A percentile compares a stretch with the other conserved stretches of the same genome.
Conservation (phyloP, 2,797 vertebrate genomes). For the Perodicticus potto region DNA sequence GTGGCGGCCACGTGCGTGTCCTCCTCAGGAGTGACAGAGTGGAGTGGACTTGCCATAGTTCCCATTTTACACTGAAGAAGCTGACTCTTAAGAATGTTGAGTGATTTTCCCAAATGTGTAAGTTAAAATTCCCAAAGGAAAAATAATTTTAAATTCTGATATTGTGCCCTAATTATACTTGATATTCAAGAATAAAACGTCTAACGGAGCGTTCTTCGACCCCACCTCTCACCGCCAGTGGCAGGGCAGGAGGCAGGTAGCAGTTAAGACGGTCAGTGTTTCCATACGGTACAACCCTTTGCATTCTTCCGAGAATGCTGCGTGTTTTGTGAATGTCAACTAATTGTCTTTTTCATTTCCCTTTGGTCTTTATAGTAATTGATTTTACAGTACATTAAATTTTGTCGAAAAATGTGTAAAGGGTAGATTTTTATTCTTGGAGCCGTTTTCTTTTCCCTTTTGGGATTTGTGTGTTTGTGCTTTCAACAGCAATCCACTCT, state of each 20-base stretch:
- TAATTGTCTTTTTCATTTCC: constrained; percentile 52
- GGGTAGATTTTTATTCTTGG: not conserved
- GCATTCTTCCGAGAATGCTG: constrained; percentile 9
- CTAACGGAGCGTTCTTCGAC: not conserved
- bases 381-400: constrained; percentile 54
- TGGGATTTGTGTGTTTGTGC: not conserved
- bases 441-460: not conserved
- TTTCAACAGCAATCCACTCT: not conserved
- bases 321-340: not conserved
- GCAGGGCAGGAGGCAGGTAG: not conserved
- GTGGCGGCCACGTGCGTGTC: not conserved
- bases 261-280: constrained; percentile 30
- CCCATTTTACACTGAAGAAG: not conserved
- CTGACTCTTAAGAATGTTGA: not conserved
- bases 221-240: not conserved
- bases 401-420: not conserved
- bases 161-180: not conserved
- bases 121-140: constrained; percentile 15
- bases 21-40: not conserved
- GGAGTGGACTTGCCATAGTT: not conserved
- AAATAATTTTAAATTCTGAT: constrained; percentile 24
- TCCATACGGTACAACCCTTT: not conserved
- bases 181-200: constrained; percentile 42
- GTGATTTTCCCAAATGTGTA: not conserved
- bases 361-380: constrained; percentile 48